Percentiles rank a stretch among this genome's conserved stretches.
phyloP scores from a whole-genome alignment of 2,113 vertebrate genomes.

The Ceratotherium simum region DNA sequence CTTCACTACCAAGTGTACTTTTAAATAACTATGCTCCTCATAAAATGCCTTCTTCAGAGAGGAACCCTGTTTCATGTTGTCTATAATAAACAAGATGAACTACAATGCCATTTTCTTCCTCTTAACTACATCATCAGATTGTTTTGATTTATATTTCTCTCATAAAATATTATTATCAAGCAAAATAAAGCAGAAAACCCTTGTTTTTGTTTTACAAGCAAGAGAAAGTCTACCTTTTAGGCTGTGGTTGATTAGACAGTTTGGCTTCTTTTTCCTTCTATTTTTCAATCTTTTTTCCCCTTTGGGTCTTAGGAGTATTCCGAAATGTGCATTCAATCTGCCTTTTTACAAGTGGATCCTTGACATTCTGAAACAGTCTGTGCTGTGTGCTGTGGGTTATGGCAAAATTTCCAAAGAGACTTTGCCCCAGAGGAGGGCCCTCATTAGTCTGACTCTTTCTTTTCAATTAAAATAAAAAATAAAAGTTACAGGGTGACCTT shows the following conservation, averaged over 20 bases:
- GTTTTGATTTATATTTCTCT: constrained; percentile 62
- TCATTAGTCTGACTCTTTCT: not conserved
- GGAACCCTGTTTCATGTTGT: constrained; percentile 42
- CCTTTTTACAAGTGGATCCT: not conserved
- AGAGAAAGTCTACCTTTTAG: not conserved
- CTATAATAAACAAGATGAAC: constrained; percentile 40
- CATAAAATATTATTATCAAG: constrained; percentile 52
- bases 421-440: not conserved
- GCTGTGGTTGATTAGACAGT: not conserved
- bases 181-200: not conserved
- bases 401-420: not conserved
- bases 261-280: not conserved
- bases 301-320: not conserved
- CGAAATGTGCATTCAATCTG: not conserved
- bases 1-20: not conserved
- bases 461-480: constrained; percentile 35
- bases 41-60: constrained; percentile 47
- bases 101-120: not conserved
- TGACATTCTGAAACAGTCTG: not conserved
- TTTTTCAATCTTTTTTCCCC: not conserved
- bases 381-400: not conserved
- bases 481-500: constrained; percentile 57
- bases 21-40: not conserved
- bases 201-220: not conserved
- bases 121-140: constrained; percentile 47